Evolutionary conservation across 1,140 invertebrate genomes (phyloP), one percentile per base, ranked within the genome.

Genomic region (Zaprionus ghesquierei): DNA sequence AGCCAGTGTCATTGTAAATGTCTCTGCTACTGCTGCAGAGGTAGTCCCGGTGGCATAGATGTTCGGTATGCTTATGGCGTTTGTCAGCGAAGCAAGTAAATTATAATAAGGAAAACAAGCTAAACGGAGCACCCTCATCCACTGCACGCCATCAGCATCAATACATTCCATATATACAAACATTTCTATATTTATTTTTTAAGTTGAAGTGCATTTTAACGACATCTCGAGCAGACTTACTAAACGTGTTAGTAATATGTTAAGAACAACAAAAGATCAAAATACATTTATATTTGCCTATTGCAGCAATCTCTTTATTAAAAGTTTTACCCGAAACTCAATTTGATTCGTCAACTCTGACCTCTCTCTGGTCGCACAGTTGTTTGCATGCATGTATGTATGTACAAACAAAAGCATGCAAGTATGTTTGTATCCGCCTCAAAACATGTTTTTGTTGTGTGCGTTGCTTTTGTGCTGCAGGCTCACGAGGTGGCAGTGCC

Each of bases 21-120:
- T 75, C 71, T 33, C 77, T 3, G 70, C 86, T 29, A 38, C 72
- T 35, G 27, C 85, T 35, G 55, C 80, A 33, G 77, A 87, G 49
- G 56, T 80, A 49, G 76, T 73, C 59, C 84, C 81, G 63, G 84
- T 90, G 51, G 89, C 81, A 77, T 90, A 89, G 61, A 87, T 56
- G 31, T 12, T 20, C 33, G 33, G 22, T 15, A 46, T 50, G 44
- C 49, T 62, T 50, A 25, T 58, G 54, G 54, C 59, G 38, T 38
- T 70, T 23, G 35, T 59, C 25, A 35, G 9, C 51, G 46, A 49
- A 70, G 46, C 75, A 77, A 61, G 60, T 55, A 56, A n/a, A n/a
- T 46, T 65, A 65, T 58, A 60, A 69, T 6, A 44, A 15, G 12
- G 18, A 25, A 69, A 75, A 77, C 1, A 73, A 64, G 50, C 72